These are phyloP conservation scores for Charaxes varanes DNA, from an alignment of 1,140 invertebrate species.

Conservation along the genomic window DNA sequence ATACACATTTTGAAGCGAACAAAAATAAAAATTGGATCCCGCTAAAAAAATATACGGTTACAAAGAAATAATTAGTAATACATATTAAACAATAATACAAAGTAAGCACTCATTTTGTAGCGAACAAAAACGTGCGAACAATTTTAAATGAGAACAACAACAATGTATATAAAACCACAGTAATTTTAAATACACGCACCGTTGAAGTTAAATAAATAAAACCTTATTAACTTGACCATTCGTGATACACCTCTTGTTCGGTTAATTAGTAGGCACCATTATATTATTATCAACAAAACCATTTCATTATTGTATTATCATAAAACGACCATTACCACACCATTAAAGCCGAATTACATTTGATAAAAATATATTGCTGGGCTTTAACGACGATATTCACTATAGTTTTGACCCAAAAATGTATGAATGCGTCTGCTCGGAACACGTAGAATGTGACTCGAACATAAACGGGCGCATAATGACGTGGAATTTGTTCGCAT, in stretches of 20 bases:
- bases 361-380: slow-evolving; percentile 5
- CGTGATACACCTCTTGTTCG: slow-evolving; percentile 20
- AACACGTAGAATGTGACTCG: slow-evolving; percentile 19
- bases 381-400: slow-evolving; percentile 1
- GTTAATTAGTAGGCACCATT: slow-evolving; percentile 24
- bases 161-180: not conserved
- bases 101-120: not conserved
- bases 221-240: slow-evolving; percentile 19
- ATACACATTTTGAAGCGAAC: too few species aligned
- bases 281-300: slow-evolving; percentile 21
- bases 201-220: slow-evolving; percentile 17
- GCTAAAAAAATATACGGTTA: not conserved
- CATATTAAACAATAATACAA: not conserved
- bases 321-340: slow-evolving; percentile 37
- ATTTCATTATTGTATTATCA: slow-evolving; percentile 28
- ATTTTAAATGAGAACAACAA: not conserved
- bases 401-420: slow-evolving; percentile 5
- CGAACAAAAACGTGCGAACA: not conserved
- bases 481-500: slow-evolving; percentile 37
- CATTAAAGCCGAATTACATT: slow-evolving; percentile 18
- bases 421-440: slow-evolving; percentile 7
- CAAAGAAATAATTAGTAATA: not conserved
- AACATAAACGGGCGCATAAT: slow-evolving; percentile 33
- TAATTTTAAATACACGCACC: slow-evolving; percentile 11
- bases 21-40: too few species aligned